Conservation (phyloP, 2,797 vertebrate genomes). For the Echeneis naucrates region DNA sequence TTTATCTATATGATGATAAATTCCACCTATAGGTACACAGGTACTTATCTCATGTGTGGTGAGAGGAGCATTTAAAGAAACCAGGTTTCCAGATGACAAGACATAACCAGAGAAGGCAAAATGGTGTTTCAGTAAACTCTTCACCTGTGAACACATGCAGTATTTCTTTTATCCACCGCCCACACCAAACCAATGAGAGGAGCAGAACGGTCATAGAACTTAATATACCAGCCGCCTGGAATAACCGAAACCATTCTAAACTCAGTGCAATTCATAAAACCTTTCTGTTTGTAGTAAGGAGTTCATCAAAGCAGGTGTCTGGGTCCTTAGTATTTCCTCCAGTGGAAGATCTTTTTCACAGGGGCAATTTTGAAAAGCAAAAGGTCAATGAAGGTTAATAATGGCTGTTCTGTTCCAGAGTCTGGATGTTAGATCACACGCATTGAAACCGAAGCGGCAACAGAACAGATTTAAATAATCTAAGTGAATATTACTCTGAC, state of each 20-base stretch:
- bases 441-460: too few relatives aligned
- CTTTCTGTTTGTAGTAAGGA: not conserved
- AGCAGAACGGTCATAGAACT: not conserved
- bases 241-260: not conserved
- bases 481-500: too few relatives aligned
- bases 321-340: too few relatives aligned
- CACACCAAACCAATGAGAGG: not conserved
- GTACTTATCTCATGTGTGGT: not conserved
- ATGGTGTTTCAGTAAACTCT: not conserved
- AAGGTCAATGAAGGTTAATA: too few relatives aligned
- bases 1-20: not conserved
- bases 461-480: too few relatives aligned
- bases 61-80: slow-evolving; percentile 6
- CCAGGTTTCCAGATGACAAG: too few relatives aligned
- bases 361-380: too few relatives aligned
- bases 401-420: too few relatives aligned
- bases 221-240: not conserved
- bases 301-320: not conserved
- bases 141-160: not conserved
- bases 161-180: slow-evolving; percentile 7
- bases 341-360: too few relatives aligned
- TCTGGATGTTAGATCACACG: too few relatives aligned
- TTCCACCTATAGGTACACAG: not conserved
- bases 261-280: not conserved
- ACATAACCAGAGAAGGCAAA: not conserved